A percentile compares a stretch with the other conserved stretches of the same genome.
Conservation (phyloP, 2,888 invertebrate species). For the Apamea monoglypha region DNA sequence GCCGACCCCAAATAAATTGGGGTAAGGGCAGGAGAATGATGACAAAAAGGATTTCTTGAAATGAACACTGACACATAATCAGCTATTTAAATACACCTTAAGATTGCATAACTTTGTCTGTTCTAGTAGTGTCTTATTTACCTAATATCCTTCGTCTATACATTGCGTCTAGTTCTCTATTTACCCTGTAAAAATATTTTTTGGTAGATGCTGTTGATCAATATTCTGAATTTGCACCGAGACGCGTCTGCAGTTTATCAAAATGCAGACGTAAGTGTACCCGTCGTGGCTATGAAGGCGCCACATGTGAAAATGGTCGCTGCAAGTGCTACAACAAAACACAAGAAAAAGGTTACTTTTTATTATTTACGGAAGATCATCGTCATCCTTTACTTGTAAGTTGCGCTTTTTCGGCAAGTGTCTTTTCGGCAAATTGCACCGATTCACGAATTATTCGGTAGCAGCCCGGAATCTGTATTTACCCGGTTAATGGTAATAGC, state of each 20-base stretch:
- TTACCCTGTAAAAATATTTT: not conserved
- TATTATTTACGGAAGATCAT: too few relatives aligned
- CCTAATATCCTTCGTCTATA: not conserved
- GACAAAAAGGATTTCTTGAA: not conserved
- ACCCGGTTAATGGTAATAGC: too few relatives aligned
- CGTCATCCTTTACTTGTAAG: too few relatives aligned
- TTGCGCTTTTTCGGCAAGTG: too few relatives aligned
- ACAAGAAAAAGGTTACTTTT: not conserved
- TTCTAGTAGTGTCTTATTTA: not conserved
- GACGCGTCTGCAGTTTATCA: not conserved
- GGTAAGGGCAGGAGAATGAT: too few relatives aligned
- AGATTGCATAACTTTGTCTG: not conserved
- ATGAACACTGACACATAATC: not conserved
- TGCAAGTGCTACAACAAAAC: conserved; percentile 28
- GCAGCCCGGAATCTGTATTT: too few relatives aligned
- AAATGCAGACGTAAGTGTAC: not conserved
- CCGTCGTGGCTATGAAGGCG: conserved; percentile 28
- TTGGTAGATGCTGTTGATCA: conserved; percentile 1
- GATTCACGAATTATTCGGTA: too few relatives aligned
- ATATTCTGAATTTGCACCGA: not conserved
- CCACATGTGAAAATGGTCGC: conserved; percentile 23
- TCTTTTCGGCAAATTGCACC: too few relatives aligned
- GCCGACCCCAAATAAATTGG: too few relatives aligned
- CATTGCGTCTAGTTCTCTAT: too few relatives aligned
- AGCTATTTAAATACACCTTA: not conserved